Evolutionary conservation across 2,797 vertebrate genomes (phyloP).

Genomic region (Mormyrops boulengeri): DNA sequence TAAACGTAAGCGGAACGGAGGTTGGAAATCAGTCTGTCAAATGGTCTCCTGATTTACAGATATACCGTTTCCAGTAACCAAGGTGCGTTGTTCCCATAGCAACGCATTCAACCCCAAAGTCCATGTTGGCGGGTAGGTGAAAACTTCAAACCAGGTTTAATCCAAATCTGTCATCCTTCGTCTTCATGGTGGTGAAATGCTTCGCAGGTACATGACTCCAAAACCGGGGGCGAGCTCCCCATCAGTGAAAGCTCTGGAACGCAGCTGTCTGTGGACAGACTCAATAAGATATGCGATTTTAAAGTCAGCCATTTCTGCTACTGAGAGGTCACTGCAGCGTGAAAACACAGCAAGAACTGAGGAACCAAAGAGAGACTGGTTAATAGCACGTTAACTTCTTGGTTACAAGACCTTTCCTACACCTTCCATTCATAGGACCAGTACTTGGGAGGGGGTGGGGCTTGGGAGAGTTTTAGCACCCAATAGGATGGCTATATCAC

Average conservation of each 20-base stretch:
- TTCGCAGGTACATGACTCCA: not conserved
- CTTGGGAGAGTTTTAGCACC: not conserved
- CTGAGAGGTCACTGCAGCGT: not conserved
- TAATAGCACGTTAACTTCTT: not conserved
- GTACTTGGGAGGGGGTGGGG: not conserved
- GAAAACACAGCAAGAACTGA: not conserved
- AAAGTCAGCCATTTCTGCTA: not conserved
- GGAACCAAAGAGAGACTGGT: not conserved
- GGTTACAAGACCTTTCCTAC: not conserved
- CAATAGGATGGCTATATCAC: not conserved
- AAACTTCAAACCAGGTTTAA: not conserved
- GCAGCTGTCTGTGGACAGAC: not conserved
- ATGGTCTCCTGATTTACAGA: not conserved
- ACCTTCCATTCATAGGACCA: not conserved
- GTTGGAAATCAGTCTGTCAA: not conserved
- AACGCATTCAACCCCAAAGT: not conserved
- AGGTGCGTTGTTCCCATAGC: not conserved
- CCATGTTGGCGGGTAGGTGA: not conserved
- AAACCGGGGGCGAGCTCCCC: not conserved
- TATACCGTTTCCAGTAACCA: not conserved
- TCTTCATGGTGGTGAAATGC: not conserved
- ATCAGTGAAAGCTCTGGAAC: not conserved
- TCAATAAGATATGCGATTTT: not conserved
- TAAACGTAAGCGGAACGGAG: not conserved
- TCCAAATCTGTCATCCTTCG: not conserved